Conservation (phyloP, 2,113 vertebrate species). For the Rana temporaria region DNA sequence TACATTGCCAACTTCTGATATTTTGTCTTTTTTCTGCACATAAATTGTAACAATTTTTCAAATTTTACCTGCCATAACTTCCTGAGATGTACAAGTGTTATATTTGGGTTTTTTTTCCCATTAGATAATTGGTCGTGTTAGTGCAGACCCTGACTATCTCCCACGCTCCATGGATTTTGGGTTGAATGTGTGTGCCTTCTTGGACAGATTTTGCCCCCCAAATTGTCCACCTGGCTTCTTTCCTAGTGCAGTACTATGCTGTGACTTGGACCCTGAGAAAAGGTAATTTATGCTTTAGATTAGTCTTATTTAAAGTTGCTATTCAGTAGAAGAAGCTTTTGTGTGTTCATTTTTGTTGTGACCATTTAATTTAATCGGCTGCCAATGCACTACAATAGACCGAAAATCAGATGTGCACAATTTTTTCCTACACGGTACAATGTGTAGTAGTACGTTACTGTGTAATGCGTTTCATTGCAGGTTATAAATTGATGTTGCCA, state of each 20-base stretch:
- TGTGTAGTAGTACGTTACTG: no score
- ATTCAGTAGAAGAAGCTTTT: no score
- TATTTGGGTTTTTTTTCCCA: background rate
- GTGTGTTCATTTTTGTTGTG: no score
- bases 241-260: slow-evolving; percentile 90
- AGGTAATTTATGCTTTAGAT: slow-evolving; percentile 69
- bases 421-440: no score
- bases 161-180: slow-evolving; percentile 92
- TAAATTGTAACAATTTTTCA: background rate
- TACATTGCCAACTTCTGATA: background rate
- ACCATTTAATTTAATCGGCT: no score
- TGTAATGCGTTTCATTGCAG: no score
- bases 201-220: slow-evolving; percentile 89
- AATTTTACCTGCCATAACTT: background rate
- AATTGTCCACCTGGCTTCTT: slow-evolving; percentile 90
- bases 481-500: no score
- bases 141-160: slow-evolving; percentile 94
- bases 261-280: slow-evolving; percentile 94
- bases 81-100: background rate
- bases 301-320: no score
- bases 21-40: background rate
- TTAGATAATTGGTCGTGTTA: slow-evolving; percentile 95
- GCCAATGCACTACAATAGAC: no score
- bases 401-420: no score
- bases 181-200: slow-evolving; percentile 90